Evolutionary conservation across 2,113 vertebrate genomes (phyloP).

Genomic region (Ciconia stormi): DNA sequence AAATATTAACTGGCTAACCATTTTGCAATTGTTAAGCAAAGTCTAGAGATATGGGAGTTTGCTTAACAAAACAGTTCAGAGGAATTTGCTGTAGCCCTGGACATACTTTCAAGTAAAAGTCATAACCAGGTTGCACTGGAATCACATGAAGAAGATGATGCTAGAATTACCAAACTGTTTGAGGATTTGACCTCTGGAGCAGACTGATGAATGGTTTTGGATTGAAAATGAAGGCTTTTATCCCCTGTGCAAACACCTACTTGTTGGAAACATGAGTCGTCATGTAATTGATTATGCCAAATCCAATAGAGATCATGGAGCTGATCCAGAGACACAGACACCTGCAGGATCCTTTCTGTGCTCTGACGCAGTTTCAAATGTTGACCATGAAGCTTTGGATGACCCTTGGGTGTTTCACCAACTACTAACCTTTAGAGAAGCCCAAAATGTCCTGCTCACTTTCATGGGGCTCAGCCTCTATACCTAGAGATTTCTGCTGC

Average conservation of each 20-base stretch:
- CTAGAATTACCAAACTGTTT: not conserved
- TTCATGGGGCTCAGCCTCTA: not conserved
- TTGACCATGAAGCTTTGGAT: not conserved
- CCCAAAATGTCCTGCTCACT: not conserved
- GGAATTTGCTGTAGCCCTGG: not conserved
- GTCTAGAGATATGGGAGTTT: slow-evolving; percentile 26
- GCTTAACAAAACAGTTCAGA: slow-evolving; percentile 4
- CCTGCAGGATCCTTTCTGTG: not conserved
- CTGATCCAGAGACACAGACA: not conserved
- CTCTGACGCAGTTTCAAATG: not conserved
- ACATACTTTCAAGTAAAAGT: not conserved
- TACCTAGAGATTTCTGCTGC: not conserved
- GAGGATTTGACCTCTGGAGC: slow-evolving; percentile 20
- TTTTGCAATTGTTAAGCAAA: slow-evolving; percentile 59
- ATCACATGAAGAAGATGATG: not conserved
- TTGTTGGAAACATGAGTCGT: not conserved
- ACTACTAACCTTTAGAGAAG: not conserved
- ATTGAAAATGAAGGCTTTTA: not conserved
- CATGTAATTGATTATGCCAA: not conserved
- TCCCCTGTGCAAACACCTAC: not conserved
- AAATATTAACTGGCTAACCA: slow-evolving; percentile 43
- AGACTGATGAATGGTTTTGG: not conserved
- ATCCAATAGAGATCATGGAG: not conserved
- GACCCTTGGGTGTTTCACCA: not conserved
- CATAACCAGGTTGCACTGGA: not conserved